phyloP scores from a whole-genome alignment of 1,140 invertebrate species.

The Procambarus virginalis region DNA sequence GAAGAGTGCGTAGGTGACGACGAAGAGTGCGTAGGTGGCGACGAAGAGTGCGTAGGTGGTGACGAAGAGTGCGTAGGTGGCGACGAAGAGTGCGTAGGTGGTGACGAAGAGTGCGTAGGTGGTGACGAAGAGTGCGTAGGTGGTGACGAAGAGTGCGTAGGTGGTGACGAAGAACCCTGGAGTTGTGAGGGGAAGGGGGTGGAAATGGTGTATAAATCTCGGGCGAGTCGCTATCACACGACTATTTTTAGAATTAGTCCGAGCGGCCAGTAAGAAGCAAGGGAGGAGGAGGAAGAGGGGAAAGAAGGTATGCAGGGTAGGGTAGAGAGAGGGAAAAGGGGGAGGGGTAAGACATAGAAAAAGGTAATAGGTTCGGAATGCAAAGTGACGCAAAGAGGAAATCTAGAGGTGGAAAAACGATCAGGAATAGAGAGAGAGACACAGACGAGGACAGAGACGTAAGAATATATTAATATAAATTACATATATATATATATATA shows the following conservation, averaged over 20 bases:
- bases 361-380: not conserved
- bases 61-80: no score
- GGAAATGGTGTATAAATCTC: conserved; percentile 12
- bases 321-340: not conserved
- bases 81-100: no score
- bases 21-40: no score
- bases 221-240: conserved; percentile 10
- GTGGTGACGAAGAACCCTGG: not conserved
- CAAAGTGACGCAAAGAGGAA: not conserved
- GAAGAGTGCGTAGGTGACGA: no score
- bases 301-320: not conserved
- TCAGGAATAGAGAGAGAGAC: not conserved
- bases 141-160: not conserved
- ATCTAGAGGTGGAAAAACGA: not conserved
- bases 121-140: no score
- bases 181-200: not conserved
- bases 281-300: not conserved
- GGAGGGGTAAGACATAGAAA: not conserved
- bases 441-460: not conserved
- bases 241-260: conserved; percentile 35
- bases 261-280: conserved; percentile 14
- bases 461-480: no score
- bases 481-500: no score
- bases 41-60: no score
- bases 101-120: no score